Evolutionary conservation across 2,888 invertebrate species (phyloP).

Genomic region (Eulithis testata): DNA sequence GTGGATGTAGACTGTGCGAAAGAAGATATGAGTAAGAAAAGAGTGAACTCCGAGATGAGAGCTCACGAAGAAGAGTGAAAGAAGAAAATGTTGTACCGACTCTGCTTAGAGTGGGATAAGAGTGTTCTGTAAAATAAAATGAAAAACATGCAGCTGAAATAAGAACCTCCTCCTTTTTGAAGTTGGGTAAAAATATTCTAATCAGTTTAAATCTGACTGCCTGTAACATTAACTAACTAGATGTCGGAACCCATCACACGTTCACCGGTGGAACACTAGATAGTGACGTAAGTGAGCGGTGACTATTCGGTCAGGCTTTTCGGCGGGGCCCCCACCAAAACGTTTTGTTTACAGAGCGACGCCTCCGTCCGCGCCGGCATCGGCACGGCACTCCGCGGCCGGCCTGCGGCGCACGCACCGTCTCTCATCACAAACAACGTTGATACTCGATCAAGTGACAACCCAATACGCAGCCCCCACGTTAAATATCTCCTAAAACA

Average conservation of each 20-base stretch:
- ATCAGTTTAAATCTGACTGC: constrained; percentile 37
- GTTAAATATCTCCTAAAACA: constrained; percentile 44
- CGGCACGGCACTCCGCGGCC: constrained; percentile 80
- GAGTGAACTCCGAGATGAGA: no score
- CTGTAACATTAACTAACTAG: constrained; percentile 10
- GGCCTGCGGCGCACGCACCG: constrained; percentile 71
- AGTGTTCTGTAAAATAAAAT: no score
- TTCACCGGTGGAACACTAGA: constrained; percentile 48
- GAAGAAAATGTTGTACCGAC: no score
- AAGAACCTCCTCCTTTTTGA: no score
- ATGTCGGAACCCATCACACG: constrained; percentile 49
- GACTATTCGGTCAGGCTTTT: constrained; percentile 76
- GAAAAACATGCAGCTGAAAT: no score
- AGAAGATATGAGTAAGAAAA: no score
- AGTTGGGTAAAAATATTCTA: neutral
- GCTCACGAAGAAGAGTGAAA: no score
- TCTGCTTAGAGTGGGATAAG: no score
- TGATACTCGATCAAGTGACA: constrained; percentile 56
- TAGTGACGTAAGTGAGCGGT: constrained; percentile 80
- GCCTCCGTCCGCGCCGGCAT: constrained; percentile 71
- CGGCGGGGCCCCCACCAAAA: constrained; percentile 81
- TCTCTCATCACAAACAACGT: constrained; percentile 43
- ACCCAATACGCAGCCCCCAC: constrained; percentile 54
- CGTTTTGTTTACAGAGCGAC: constrained; percentile 80
- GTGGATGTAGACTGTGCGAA: no score